These are phyloP conservation scores for Irena cyanogastra DNA, from an alignment of 2,113 vertebrate species.

Conservation along the genomic window DNA sequence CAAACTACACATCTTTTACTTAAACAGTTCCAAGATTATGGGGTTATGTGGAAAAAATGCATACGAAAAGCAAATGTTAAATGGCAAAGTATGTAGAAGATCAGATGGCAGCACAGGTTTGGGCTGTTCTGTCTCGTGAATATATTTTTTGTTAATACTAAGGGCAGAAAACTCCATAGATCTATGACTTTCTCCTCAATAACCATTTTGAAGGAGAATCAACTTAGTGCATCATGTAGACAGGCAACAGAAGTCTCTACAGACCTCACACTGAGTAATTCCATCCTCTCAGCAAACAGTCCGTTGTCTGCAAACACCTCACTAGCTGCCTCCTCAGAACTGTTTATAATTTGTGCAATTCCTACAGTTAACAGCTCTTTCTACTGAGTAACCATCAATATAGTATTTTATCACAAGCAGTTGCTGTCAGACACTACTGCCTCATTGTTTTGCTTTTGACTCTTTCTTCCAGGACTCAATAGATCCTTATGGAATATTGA, in stretches of 20 bases:
- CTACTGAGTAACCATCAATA: not conserved
- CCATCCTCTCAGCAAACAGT: not conserved
- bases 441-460: not conserved
- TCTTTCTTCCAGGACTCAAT: not conserved
- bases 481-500: not conserved
- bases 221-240: not conserved
- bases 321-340: not conserved
- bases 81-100: not conserved
- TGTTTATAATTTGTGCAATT: not conserved
- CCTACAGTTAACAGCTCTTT: not conserved
- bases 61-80: not conserved
- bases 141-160: not conserved
- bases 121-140: not conserved
- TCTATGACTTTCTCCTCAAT: not conserved
- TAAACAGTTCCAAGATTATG: not conserved
- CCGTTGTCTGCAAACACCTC: not conserved
- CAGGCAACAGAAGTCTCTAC: not conserved
- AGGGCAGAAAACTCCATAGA: not conserved
- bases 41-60: not conserved
- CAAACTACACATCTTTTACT: not conserved
- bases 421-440: not conserved
- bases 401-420: not conserved
- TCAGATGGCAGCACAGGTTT: not conserved
- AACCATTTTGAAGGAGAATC: not conserved
- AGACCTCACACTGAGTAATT: not conserved